These are phyloP conservation scores for Furnarius figulus DNA, from an alignment of 2,113 vertebrate species.

Conservation along the genomic window DNA sequence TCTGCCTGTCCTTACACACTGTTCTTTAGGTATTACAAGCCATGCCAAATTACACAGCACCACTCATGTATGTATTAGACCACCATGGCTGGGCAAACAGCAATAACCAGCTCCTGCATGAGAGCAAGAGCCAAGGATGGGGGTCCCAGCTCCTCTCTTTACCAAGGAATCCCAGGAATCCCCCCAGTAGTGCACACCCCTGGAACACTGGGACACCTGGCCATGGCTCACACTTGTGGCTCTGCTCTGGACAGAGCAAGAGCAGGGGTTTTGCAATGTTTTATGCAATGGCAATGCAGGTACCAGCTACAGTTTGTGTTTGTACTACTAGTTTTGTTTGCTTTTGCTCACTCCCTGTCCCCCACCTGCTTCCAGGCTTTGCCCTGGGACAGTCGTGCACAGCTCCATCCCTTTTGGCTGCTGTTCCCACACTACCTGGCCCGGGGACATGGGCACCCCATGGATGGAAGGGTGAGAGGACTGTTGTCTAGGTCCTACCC, in stretches of 20 bases:
- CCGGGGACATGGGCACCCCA: not conserved
- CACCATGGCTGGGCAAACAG: fast-evolving
- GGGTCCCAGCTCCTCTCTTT: not conserved
- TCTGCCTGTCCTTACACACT: not conserved
- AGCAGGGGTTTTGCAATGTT: not conserved
- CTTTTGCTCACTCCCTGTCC: not conserved
- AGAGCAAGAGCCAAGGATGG: not conserved
- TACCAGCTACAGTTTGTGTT: not conserved
- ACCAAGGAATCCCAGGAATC: no score
- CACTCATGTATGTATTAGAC: fast-evolving
- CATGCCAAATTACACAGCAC: not conserved
- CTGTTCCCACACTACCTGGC: not conserved
- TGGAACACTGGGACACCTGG: fast-evolving
- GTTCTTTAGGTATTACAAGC: not conserved
- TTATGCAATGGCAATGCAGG: fast-evolving
- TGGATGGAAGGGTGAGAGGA: not conserved
- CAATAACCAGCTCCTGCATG: fast-evolving
- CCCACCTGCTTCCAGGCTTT: not conserved
- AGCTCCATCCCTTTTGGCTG: not conserved
- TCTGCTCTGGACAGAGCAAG: not conserved
- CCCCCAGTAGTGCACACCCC: fast-evolving
- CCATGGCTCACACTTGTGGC: not conserved
- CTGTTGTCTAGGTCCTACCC: not conserved
- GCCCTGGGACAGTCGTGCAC: fast-evolving
- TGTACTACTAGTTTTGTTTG: fast-evolving